Evolutionary conservation across 2,113 vertebrate genomes (phyloP).

Genomic region (Gobiocypris rarus): DNA sequence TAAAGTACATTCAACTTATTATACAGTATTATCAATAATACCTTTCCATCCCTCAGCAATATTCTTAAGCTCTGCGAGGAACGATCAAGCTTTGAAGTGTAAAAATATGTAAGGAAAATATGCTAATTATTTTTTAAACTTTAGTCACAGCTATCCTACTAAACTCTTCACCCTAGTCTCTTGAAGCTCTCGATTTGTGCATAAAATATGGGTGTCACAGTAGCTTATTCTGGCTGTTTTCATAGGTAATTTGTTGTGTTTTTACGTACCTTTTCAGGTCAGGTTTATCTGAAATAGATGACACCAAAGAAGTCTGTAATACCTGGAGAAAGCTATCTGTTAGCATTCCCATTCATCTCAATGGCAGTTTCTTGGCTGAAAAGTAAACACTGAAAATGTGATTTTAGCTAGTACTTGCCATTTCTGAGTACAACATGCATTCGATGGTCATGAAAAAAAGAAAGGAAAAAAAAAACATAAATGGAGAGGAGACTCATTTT

Average conservation of each 20-base stretch:
- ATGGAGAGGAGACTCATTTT: neutral
- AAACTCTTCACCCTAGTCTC: constrained; percentile 40
- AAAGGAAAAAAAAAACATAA: neutral
- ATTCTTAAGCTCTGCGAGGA: constrained; percentile 40
- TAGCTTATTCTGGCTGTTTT: neutral
- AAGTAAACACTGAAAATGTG: neutral
- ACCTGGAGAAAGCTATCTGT: neutral
- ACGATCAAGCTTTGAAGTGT: constrained; percentile 64
- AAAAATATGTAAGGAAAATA: constrained; percentile 45
- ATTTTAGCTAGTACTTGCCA: neutral
- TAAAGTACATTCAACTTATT: constrained; percentile 5
- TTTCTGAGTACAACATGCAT: neutral
- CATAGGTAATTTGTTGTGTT: neutral
- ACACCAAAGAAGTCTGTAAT: neutral
- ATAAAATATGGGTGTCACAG: constrained; percentile 5
- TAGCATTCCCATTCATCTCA: neutral
- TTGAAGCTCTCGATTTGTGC: constrained; percentile 42
- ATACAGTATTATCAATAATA: constrained; percentile 45
- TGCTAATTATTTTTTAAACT: constrained; percentile 14
- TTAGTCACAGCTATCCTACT: constrained; percentile 39
- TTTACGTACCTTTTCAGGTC: neutral
- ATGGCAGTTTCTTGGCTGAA: neutral
- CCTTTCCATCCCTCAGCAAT: constrained; percentile 50
- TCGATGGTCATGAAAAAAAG: neutral
- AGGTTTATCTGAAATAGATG: neutral